These are phyloP conservation scores for Meghimatium bilineatum DNA, from an alignment of 2,888 invertebrate species.

Conservation along the genomic window DNA sequence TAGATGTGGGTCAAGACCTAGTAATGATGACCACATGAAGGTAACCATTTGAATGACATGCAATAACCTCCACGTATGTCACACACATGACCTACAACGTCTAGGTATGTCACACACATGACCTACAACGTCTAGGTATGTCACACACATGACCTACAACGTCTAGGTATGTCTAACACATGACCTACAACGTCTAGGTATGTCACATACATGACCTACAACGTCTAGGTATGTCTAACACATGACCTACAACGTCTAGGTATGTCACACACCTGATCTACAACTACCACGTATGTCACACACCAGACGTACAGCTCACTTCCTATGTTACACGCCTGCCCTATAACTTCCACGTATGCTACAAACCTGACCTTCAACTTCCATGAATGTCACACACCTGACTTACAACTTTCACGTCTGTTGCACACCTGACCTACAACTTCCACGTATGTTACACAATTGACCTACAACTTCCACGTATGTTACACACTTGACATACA, in stretches of 20 bases:
- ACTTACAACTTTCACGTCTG: too few relatives aligned
- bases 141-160: too few relatives aligned
- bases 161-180: not conserved
- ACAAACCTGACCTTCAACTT: too few relatives aligned
- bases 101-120: too few relatives aligned
- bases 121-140: too few relatives aligned
- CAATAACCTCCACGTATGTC: too few relatives aligned
- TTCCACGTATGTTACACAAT: not conserved
- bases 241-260: not conserved
- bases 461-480: not conserved
- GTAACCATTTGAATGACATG: too few relatives aligned
- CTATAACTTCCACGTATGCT: not conserved
- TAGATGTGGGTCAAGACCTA: too few relatives aligned
- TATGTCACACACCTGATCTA: not conserved
- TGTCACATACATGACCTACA: not conserved
- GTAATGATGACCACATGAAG: too few relatives aligned
- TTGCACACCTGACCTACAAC: not conserved
- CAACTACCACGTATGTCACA: not conserved
- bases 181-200: not conserved
- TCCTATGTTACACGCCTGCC: not conserved
- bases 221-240: not conserved
- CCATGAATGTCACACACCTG: too few relatives aligned
- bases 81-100: not conserved
- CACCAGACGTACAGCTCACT: not conserved
- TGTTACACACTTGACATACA: too few relatives aligned